Base-by-base conservation (phyloP, 2,888 invertebrate genomes). In the Piscicola geometra region DNA sequence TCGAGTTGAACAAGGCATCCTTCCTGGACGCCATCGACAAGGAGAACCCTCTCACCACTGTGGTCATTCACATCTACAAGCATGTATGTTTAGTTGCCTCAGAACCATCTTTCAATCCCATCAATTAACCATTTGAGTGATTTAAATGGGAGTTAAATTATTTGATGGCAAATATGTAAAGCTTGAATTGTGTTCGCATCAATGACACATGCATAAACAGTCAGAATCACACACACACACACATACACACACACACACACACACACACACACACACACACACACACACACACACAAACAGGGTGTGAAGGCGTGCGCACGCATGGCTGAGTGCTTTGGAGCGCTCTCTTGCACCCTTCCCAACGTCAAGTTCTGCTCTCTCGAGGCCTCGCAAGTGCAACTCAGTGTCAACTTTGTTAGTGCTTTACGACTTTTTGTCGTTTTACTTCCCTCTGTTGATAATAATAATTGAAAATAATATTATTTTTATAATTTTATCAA, bases 361-460 rank as follows among this genome's bases (percentile, higher is more conserved):
- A 88, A 89, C 75, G 90, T 93, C 0, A 97, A 97, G 86, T 97
- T 96, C 87, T 95, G 94, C 85, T 90, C 91, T 82, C 91, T 97
- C 79, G 88, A 90, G 79, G 89, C 92, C 50, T 90, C 92, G 2
- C 88, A 90, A 52, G 93, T 93, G 1, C 93, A 93, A 0, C 89
- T 97, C 83, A 96, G 94, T 83, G 88, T 89, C 75, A 90, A 91
- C 81, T 97, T 97, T 85, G 87, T 87, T 82, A 84, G 86, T 83
- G 25, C 52, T 30, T 25, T 1, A 36, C 15, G 2, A 70, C 28
- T 70, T 35, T 21, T n/a, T 41, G 1, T 36, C 36, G 33, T 35
- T 35, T n/a, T 36, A 0, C 36, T 5, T 1, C 1, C 32, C 5
- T 67, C 35, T 32, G 28, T 25, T 67, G 21, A 67, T 67, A 25